Base-by-base conservation (phyloP, 1,140 invertebrate genomes). In the Drosophila mojavensis region DNA sequence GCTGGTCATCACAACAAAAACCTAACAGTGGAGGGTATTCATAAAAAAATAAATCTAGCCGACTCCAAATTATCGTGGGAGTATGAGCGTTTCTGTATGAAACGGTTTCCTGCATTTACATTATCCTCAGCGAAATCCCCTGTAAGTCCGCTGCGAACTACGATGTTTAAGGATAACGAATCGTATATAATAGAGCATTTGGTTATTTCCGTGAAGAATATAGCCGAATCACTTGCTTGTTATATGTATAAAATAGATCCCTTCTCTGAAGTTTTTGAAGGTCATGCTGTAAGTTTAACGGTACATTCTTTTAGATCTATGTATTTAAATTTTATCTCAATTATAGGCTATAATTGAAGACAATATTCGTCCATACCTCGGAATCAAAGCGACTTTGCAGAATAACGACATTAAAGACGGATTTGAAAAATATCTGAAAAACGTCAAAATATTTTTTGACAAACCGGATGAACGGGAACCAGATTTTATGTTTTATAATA, bases 11-110 rank as follows among this genome's bases (percentile, higher is more conserved):
- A 93, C 71, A 33, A 53, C 0, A 79, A 92, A 10, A 92, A 94
- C 17, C 82, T 96, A 0, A 94, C 94, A 4, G 94, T 98, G 26
- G 95, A 97, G 79, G 94, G 97, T 55, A 94, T 98, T 11, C 98
- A 99, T 86, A 99, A 99, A 92, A 99, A 99, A 93, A 99, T 99
- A 75, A 99, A 99, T 94, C 93, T 99, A n/a, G 97, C 97, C 1
- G 97, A 99, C 58, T 97, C 98, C 63, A 94, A 95, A 61, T 92
- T 99, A 33, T 96, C 97, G 0, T 99, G 98, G 98, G 98, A 99
- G 92, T 99, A 99, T 90, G 98, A 99, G 92, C 94, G 98, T 81
- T 99, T 97, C 92, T 98, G 97, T 91, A 98, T 99, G 79, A 95
- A 97, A 68, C 94, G 98, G 71, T 94, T 99, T 67, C 96, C 97